Base-by-base conservation (phyloP, 2,113 vertebrate genomes). In the Ameiurus melas region DNA sequence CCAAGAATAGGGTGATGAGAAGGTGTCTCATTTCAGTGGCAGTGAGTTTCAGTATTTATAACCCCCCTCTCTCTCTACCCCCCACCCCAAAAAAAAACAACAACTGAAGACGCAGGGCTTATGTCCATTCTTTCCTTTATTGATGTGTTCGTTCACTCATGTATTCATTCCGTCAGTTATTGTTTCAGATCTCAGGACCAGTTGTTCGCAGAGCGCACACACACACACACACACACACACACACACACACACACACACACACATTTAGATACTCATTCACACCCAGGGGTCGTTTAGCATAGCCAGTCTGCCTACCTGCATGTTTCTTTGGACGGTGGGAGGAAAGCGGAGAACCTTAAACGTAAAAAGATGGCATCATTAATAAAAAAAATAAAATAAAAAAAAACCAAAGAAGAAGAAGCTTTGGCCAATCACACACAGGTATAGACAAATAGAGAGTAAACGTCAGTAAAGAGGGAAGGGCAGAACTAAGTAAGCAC, bases 1-100 rank as follows among this genome's bases (percentile, higher is more conserved):
- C 87, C 86, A 82, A 84, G 87, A 90, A 91, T 87, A 91, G 84
- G 85, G 91, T 90, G 90, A 88, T 62, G 84, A 85, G 43, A 86
- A 88, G 89, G 89, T 90, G 90, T 88, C 85, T 75, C 81, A 83
- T 83, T 87, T 88, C 55, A 17, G 25, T 66, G 75, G 64, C 53
- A 20, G 19, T 58, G 83, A 36, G 73, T 66, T 71, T 85, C 25
- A 39, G 14, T n/a, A 83, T 87, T n/a, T n/a, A n/a, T n/a, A n/a
- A n/a, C n/a, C n/a, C n/a, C n/a, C n/a, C n/a, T n/a, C n/a, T n/a
- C n/a, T n/a, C n/a, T n/a, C n/a, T n/a, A n/a, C n/a, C n/a, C n/a
- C n/a, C n/a, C n/a, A n/a, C n/a, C n/a, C n/a, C n/a, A 53, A 86
- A 77, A 33, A 22, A 22, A 19, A 78, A 86, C 43, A 78, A 51